phyloP scores from a whole-genome alignment of 2,888 invertebrate genomes.

The Anthrax anthrax region DNA sequence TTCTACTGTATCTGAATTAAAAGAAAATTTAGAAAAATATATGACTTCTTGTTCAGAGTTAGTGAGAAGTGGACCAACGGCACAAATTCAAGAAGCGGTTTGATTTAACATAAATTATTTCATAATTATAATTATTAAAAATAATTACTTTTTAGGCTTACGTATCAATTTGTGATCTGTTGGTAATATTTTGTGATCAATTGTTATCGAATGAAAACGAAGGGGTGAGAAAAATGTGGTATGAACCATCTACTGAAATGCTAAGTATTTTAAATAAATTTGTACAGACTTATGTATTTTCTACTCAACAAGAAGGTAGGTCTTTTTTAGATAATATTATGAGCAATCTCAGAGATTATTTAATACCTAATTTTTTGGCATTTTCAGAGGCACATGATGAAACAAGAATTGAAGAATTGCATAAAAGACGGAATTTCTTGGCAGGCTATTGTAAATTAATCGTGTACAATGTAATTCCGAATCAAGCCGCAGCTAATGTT shows the following conservation, averaged over 20 bases:
- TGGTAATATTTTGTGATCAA: constrained; percentile 86
- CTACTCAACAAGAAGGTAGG: constrained; percentile 75
- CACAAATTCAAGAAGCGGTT: constrained; percentile 60
- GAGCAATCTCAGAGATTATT: too few species aligned
- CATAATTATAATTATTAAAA: background rate
- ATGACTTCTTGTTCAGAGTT: constrained; percentile 57
- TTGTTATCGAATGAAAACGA: constrained; percentile 40
- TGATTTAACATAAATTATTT: background rate
- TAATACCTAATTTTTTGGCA: too few species aligned
- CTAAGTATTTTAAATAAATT: constrained; percentile 76
- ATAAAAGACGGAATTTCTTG: constrained; percentile 89
- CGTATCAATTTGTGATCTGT: constrained; percentile 85
- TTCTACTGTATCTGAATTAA: constrained; percentile 46
- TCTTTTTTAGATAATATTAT: too few species aligned
- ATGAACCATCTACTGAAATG: constrained; percentile 64
- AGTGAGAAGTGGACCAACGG: constrained; percentile 50
- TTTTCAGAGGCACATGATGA: constrained; percentile 77
- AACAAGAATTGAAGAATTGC: constrained; percentile 90
- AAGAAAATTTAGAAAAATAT: constrained; percentile 57
- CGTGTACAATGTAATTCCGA: constrained; percentile 92
- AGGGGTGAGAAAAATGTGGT: constrained; percentile 49
- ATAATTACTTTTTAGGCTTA: constrained; percentile 51
- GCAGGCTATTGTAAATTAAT: constrained; percentile 96
- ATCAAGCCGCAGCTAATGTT: constrained; percentile 81
- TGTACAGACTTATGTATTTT: constrained; percentile 86